Evolutionary conservation across 2,888 invertebrate species (phyloP), one percentile per base, ranked within the genome.

Genomic region (Aporophyla nigra): DNA sequence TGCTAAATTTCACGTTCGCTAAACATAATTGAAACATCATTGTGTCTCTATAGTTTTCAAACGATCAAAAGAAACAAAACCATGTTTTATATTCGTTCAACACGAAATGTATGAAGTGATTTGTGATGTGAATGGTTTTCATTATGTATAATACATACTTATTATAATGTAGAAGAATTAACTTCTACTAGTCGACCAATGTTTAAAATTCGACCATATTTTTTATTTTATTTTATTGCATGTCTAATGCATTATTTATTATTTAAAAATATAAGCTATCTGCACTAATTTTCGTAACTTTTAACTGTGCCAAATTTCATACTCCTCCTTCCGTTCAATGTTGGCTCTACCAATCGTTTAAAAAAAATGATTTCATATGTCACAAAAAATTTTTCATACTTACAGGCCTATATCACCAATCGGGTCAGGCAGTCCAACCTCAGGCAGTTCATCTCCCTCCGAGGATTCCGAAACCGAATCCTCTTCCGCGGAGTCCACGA

Each of bases 401-500:
- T 73, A 85, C 94, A 97, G 96, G 80, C 94, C 95, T 87, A 90
- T 96, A 85, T 92, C 97, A 78, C 92, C 97, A 80, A 91, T 97
- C 95, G 92, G 96, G 73, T 93, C 97, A 87, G 92, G 94, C 85
- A 94, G 95, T 85, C 94, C 95, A 54, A 94, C 97, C 91, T 91
- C 97, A 86, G 96, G 96, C 89, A 96, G 97, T 80, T 93, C 93
- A 3, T 93, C 93, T 21, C 93, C 89, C 2, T 93, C 93, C 58
- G 88, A 87, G 14, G 93, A 93, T 80, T 92, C 93, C 0, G 93
- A 93, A 62, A 88, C 90, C 89, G 95, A 97, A 88, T 96, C 97
- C 9, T 97, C 97, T 3, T 97, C 97, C 0, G 97, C 97, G 58
- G 98, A 97, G 89, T 97, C 98, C 0, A 82, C 97, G 10, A 97